Conservation (phyloP, 2,888 invertebrate genomes). For the Pammene aurita region DNA sequence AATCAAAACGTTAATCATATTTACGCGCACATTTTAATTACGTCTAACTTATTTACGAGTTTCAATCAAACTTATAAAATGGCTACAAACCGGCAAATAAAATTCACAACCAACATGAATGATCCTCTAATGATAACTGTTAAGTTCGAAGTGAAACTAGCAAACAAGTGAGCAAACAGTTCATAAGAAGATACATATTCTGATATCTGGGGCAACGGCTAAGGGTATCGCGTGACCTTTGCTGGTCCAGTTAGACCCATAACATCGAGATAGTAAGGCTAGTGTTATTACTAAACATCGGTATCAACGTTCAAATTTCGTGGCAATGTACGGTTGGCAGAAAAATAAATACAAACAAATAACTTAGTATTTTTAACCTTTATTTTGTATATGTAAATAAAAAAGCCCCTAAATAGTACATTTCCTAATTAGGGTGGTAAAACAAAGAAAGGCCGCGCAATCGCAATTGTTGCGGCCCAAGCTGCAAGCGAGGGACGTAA, state of each 20-base stretch:
- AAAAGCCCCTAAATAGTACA: no score
- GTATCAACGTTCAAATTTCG: no score
- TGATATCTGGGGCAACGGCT: conserved; percentile 41
- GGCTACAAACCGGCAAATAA: conserved; percentile 58
- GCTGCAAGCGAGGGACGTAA: no score
- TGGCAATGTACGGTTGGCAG: no score
- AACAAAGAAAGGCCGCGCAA: no score
- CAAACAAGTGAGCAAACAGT: conserved; percentile 58
- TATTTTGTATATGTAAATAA: no score
- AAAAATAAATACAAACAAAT: no score
- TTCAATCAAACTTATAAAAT: conserved; percentile 26
- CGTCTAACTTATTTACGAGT: conserved; percentile 7
- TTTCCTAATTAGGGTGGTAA: no score
- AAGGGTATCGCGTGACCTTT: conserved; percentile 65
- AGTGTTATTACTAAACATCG: no score
- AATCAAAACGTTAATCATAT: conserved; percentile 22
- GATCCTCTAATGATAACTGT: conserved; percentile 38
- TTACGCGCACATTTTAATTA: conserved; percentile 20
- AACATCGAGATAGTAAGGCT: conserved; percentile 32
- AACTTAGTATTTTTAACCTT: no score
- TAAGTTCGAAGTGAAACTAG: conserved; percentile 63
- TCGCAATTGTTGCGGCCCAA: no score
- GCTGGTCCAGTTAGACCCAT: conserved; percentile 53
- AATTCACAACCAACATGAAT: conserved; percentile 55
- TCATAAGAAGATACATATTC: conserved; percentile 62